These are phyloP conservation scores for Dichetophora obliterata DNA, from an alignment of 2,888 invertebrate genomes.

Conservation along the genomic window DNA sequence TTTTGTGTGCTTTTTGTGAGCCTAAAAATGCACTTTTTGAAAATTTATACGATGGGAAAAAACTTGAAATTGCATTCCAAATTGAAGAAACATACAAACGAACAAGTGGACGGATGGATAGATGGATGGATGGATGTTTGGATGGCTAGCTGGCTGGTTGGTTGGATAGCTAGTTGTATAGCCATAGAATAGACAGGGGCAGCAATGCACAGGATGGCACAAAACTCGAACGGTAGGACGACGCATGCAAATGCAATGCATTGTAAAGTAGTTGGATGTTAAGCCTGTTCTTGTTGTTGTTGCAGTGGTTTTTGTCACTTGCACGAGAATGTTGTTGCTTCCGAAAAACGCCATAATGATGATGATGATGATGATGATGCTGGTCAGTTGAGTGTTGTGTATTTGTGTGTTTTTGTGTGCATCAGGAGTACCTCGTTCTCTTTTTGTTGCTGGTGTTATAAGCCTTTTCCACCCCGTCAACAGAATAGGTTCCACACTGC, in stretches of 20 bases:
- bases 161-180: not conserved
- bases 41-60: slow-evolving; percentile 42
- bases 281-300: slow-evolving; percentile 1
- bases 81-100: slow-evolving; percentile 51
- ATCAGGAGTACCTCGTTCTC: not conserved
- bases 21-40: slow-evolving; percentile 61
- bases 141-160: not conserved
- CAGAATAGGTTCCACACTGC: not conserved
- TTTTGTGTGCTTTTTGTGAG: slow-evolving; percentile 33
- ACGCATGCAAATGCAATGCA: slow-evolving; percentile 16
- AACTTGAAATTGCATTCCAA: slow-evolving; percentile 62
- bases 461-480: not conserved
- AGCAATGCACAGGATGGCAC: not conserved
- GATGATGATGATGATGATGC: no score
- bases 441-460: not conserved
- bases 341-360: not conserved
- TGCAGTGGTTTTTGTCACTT: slow-evolving; percentile 13
- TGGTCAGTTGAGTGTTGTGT: not conserved
- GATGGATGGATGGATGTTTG: not conserved
- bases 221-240: not conserved
- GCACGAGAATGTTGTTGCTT: not conserved
- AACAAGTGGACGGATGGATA: not conserved
- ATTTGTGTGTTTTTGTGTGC: not conserved
- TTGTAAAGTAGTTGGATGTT: slow-evolving; percentile 14
- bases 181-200: not conserved